These are phyloP conservation scores for Chrysolina americana DNA, from an alignment of 2,888 invertebrate species.

Conservation along the genomic window DNA sequence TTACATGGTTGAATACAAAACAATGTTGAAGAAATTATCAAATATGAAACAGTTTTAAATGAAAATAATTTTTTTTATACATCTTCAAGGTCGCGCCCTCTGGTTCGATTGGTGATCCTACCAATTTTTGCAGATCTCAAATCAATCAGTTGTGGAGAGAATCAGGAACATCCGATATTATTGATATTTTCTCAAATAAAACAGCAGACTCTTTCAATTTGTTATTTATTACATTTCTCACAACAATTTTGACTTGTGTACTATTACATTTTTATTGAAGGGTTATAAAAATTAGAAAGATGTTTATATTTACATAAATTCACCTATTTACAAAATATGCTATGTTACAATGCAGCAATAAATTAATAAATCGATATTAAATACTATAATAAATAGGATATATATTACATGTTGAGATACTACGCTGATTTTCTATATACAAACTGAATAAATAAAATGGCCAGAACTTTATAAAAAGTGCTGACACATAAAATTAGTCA, in stretches of 20 bases:
- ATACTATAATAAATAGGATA: slow-evolving; percentile 56
- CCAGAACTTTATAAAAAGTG: not conserved
- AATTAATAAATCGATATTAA: slow-evolving; percentile 53
- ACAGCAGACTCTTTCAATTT: not conserved
- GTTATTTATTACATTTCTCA: slow-evolving; percentile 57
- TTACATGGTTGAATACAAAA: too few species aligned
- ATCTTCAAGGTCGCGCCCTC: too few species aligned
- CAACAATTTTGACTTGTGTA: slow-evolving; percentile 57
- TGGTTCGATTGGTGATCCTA: too few species aligned
- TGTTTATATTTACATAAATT: slow-evolving; percentile 54
- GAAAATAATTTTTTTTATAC: too few species aligned
- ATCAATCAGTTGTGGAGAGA: too few species aligned
- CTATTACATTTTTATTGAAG: slow-evolving; percentile 57
- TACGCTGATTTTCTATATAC: slow-evolving; percentile 62
- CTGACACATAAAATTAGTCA: not conserved
- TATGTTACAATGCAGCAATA: slow-evolving; percentile 57
- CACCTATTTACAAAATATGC: slow-evolving; percentile 55
- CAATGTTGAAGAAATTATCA: too few species aligned
- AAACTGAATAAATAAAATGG: slow-evolving; percentile 55
- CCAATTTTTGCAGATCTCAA: too few species aligned
- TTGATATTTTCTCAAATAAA: not conserved
- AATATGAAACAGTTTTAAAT: too few species aligned
- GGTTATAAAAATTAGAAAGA: slow-evolving; percentile 33
- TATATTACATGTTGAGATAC: slow-evolving; percentile 62
- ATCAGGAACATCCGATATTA: too few species aligned